A percentile compares a stretch with the other conserved stretches of the same genome.
phyloP scores from a whole-genome alignment of 1,140 invertebrate species.

The Cepaea nemoralis region DNA sequence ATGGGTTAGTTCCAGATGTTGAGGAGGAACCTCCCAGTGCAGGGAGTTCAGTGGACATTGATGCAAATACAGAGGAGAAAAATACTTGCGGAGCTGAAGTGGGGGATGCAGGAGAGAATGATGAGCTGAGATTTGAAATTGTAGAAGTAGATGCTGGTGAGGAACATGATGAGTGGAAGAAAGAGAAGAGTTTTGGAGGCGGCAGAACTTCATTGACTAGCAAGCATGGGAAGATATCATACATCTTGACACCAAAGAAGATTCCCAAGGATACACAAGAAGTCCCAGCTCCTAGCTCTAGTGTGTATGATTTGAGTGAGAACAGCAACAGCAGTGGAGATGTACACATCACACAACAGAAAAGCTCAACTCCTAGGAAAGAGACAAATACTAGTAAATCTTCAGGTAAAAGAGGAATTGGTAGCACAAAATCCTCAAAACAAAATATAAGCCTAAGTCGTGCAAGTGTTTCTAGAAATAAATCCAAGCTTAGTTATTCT shows the following conservation, averaged over 20 bases:
- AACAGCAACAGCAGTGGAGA: neutral
- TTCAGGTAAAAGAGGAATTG: neutral
- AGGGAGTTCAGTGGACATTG: neutral
- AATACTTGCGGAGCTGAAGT: neutral
- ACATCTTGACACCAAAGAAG: neutral
- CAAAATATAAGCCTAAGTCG: neutral
- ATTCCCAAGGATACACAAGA: neutral
- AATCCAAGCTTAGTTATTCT: neutral
- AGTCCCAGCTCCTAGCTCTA: neutral
- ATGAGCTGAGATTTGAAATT: neutral
- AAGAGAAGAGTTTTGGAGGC: neutral
- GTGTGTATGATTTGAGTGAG: conserved; percentile 11
- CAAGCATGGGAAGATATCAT: conserved; percentile 3
- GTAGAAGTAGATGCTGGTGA: neutral
- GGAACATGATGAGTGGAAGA: neutral
- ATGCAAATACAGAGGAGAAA: neutral
- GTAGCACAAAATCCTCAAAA: neutral
- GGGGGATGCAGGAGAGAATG: neutral
- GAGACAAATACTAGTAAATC: neutral
- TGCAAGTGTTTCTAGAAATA: neutral
- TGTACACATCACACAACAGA: neutral
- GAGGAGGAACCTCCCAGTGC: neutral
- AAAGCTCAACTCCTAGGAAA: neutral
- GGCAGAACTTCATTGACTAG: neutral
- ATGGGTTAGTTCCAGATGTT: neutral